These are phyloP conservation scores for Calliopum simillimum DNA, from an alignment of 2,888 invertebrate species.

Conservation along the genomic window DNA sequence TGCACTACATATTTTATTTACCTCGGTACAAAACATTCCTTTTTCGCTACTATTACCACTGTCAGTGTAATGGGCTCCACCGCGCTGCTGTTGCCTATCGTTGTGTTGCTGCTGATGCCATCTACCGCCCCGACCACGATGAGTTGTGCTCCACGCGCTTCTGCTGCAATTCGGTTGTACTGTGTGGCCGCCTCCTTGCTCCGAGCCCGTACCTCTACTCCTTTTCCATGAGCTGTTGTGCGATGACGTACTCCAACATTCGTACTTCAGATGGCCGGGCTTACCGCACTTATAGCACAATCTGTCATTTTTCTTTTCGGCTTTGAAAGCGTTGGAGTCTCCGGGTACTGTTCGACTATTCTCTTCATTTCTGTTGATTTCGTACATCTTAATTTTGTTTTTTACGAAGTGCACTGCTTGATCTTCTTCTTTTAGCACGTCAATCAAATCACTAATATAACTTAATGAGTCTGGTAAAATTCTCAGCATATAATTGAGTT, in stretches of 20 bases:
- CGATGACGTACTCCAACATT: neutral
- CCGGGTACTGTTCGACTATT: neutral
- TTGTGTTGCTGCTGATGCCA: neutral
- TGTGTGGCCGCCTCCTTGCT: neutral
- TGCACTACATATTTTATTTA: neutral
- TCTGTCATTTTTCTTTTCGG: neutral
- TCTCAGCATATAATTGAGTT: constrained; percentile 34
- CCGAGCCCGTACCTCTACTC: neutral
- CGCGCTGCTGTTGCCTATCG: neutral
- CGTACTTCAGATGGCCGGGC: neutral
- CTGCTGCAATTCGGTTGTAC: neutral
- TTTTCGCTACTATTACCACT: neutral
- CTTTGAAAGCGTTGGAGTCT: constrained; percentile 7
- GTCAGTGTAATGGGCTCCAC: neutral
- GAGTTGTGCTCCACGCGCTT: neutral
- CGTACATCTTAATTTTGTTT: constrained; percentile 19
- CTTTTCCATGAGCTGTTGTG: neutral
- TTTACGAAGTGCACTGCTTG: constrained; percentile 26
- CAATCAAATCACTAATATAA: constrained; percentile 36
- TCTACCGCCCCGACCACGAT: constrained; percentile 3
- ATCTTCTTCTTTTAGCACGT: constrained; percentile 30
- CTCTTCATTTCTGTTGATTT: constrained; percentile 3
- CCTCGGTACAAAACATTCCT: neutral
- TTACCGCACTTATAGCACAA: constrained; percentile 15
- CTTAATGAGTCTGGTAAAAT: constrained; percentile 32